Conservation (phyloP, 1,140 invertebrate genomes). For the Eriocheir sinensis region DNA sequence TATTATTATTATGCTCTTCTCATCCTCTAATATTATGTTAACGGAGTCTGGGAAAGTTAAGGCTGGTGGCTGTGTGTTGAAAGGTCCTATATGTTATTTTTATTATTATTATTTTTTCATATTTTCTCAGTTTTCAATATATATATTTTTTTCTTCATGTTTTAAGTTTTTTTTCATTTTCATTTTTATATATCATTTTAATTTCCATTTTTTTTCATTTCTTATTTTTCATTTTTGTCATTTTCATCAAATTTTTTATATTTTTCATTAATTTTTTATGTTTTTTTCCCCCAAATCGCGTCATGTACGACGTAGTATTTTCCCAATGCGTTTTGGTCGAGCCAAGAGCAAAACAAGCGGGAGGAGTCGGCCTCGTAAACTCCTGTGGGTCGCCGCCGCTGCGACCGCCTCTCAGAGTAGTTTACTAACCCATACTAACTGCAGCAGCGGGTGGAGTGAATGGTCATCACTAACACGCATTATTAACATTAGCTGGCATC, state of each 20-base stretch:
- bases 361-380: conserved; percentile 71
- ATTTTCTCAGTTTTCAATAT: too few relatives aligned
- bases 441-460: not conserved
- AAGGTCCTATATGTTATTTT: too few relatives aligned
- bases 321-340: conserved; percentile 51
- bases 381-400: conserved; percentile 71
- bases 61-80: too few relatives aligned
- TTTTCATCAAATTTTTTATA: too few relatives aligned
- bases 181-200: too few relatives aligned
- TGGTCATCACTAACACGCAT: conserved; percentile 49
- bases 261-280: not conserved
- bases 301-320: not conserved
- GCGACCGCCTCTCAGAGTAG: conserved; percentile 71
- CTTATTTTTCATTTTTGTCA: too few relatives aligned
- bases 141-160: not conserved
- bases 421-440: conserved; percentile 71
- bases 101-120: too few relatives aligned
- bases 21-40: too few relatives aligned
- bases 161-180: too few relatives aligned
- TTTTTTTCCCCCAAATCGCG: not conserved
- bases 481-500: conserved; percentile 41
- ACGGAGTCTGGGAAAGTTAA: too few relatives aligned
- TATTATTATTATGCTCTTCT: too few relatives aligned
- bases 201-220: too few relatives aligned
- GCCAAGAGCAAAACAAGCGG: conserved; percentile 74